A percentile compares a stretch with the other conserved stretches of the same genome.
These are phyloP conservation scores for Lasioglossum oenotherae DNA, from an alignment of 2,888 invertebrate species.

Conservation along the genomic window DNA sequence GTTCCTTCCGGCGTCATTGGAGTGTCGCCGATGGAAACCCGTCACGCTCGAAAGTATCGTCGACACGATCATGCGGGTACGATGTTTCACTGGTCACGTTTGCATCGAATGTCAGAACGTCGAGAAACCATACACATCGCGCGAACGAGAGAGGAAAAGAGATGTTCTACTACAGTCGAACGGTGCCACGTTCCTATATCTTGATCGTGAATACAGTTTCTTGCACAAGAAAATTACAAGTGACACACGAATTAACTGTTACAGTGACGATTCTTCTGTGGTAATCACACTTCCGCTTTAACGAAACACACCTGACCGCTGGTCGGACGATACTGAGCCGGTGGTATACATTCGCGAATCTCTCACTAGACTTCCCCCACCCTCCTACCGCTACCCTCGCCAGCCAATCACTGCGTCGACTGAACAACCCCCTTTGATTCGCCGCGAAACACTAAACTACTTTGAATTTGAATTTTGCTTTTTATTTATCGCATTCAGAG, in stretches of 20 bases:
- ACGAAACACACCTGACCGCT: constrained; percentile 69
- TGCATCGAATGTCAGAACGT: constrained; percentile 24
- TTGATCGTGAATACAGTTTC: background rate
- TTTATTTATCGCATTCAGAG: background rate
- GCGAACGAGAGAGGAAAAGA: background rate
- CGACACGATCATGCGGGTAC: constrained; percentile 70
- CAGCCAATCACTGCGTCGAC: constrained; percentile 27
- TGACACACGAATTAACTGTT: background rate
- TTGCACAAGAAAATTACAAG: too few relatives aligned
- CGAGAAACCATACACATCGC: constrained; percentile 49
- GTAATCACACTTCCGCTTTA: background rate
- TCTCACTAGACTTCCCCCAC: constrained; percentile 49
- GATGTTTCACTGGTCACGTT: constrained; percentile 52
- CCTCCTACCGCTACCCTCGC: background rate
- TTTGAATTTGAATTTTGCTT: background rate
- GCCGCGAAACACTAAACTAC: background rate
- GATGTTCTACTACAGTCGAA: background rate
- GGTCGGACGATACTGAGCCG: constrained; percentile 68
- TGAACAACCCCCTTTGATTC: constrained; percentile 44
- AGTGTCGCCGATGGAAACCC: constrained; percentile 70
- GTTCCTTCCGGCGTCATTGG: constrained; percentile 66
- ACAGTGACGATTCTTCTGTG: background rate
- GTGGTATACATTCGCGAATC: constrained; percentile 55
- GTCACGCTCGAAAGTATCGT: constrained; percentile 72
- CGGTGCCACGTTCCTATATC: background rate